Percentiles rank a stretch among this genome's conserved stretches.
phyloP scores from a whole-genome alignment of 2,797 vertebrate species.

The Pipistrellus nathusii region DNA sequence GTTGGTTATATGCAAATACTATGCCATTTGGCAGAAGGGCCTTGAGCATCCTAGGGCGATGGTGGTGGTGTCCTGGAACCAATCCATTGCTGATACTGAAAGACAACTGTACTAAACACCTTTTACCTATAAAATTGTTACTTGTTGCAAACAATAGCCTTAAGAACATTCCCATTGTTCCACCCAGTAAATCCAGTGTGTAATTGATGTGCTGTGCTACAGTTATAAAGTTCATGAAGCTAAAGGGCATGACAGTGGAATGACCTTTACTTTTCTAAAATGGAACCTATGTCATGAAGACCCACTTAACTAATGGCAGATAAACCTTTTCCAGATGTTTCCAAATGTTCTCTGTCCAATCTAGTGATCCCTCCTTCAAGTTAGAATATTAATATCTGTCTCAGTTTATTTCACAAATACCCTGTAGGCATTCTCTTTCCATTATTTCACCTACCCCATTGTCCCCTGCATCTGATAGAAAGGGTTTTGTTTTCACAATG shows the following conservation, averaged over 20 bases:
- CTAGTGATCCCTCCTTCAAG: neutral
- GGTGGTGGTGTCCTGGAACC: neutral
- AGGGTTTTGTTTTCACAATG: neutral
- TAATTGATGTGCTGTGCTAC: neutral
- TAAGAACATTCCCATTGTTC: constrained; percentile 21
- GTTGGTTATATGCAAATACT: neutral
- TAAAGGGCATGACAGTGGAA: neutral
- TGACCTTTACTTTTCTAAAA: constrained; percentile 24
- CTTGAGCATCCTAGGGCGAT: neutral
- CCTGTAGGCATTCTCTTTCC: neutral
- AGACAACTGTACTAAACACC: neutral
- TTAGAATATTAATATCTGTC: neutral
- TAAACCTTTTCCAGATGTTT: constrained; percentile 48
- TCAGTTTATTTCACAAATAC: constrained; percentile 23
- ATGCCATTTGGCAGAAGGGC: neutral
- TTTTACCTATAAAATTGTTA: neutral
- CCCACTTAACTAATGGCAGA: neutral
- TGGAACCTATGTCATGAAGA: neutral
- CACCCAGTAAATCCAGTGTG: neutral
- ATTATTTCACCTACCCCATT: neutral
- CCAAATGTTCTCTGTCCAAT: constrained; percentile 34
- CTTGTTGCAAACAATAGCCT: neutral
- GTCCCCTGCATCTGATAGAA: neutral
- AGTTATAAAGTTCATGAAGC: neutral
- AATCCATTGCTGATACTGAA: neutral